A percentile compares a stretch with the other conserved stretches of the same genome.
These are phyloP conservation scores for Callipepla squamata DNA, from an alignment of 2,113 vertebrate species.

Conservation along the genomic window DNA sequence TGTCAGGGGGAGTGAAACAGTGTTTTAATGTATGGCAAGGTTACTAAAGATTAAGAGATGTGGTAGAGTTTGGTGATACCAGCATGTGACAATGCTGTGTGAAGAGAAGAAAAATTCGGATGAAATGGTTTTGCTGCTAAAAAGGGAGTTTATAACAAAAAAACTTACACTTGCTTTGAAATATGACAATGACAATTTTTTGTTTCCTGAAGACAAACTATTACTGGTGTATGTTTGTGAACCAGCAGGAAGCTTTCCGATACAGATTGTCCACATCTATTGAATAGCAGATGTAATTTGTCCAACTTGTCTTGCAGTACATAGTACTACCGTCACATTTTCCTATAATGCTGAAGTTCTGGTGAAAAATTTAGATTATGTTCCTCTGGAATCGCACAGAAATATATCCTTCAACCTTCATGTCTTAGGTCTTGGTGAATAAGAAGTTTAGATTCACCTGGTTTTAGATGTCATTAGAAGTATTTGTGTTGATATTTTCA, in stretches of 20 bases:
- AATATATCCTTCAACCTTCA: background rate
- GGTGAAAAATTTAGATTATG: slow-evolving; percentile 18
- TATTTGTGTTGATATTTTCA: background rate
- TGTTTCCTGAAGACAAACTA: slow-evolving; percentile 75
- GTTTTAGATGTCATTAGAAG: background rate
- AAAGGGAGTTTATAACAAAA: slow-evolving; percentile 78
- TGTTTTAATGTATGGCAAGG: slow-evolving; percentile 33
- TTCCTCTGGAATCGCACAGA: too few species aligned
- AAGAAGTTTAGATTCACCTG: background rate
- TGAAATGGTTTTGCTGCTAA: slow-evolving; percentile 76
- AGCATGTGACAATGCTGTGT: slow-evolving; percentile 41
- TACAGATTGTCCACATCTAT: slow-evolving; percentile 49
- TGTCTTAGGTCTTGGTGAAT: background rate
- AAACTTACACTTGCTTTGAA: slow-evolving; percentile 76
- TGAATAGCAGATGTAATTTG: slow-evolving; percentile 50
- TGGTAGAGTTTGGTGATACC: slow-evolving; percentile 51
- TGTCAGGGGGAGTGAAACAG: background rate
- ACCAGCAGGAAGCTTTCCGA: slow-evolving; percentile 68
- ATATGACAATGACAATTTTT: slow-evolving; percentile 78
- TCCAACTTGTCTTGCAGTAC: slow-evolving; percentile 39
- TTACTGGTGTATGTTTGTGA: slow-evolving; percentile 68
- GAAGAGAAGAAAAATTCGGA: slow-evolving; percentile 74
- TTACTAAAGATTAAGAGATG: slow-evolving; percentile 38
- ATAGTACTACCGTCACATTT: slow-evolving; percentile 59
- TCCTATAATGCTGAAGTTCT: slow-evolving; percentile 12